Evolutionary conservation across 2,797 vertebrate genomes (phyloP).

Genomic region (Florisuga fusca): DNA sequence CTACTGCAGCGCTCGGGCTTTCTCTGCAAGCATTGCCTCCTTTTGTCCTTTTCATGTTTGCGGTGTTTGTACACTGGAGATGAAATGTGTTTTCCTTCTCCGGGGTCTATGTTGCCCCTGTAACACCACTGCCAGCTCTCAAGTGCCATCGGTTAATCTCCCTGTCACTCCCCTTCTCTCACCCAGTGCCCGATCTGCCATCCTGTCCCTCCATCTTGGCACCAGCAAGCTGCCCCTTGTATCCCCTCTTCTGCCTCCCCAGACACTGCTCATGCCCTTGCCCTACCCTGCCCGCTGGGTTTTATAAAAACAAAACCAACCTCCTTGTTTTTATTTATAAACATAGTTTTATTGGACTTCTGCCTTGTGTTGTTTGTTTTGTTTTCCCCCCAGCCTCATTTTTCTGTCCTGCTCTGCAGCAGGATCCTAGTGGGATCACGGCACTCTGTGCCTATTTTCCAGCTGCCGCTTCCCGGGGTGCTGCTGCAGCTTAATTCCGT

Average conservation of each 20-base stretch:
- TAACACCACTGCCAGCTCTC: background rate
- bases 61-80: background rate
- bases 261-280: background rate
- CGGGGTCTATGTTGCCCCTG: background rate
- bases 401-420: accelerated
- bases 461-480: no score
- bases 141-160: background rate
- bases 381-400: background rate
- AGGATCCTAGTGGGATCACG: accelerated
- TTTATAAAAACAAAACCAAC: constrained; percentile 63
- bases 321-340: constrained; percentile 77
- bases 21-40: background rate
- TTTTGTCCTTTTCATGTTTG: background rate
- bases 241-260: background rate
- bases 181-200: no score
- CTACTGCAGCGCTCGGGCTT: accelerated
- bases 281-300: background rate
- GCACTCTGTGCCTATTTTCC: background rate
- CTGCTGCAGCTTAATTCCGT: background rate
- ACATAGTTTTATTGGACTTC: constrained; percentile 74
- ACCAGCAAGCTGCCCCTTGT: no score
- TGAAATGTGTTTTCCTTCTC: background rate
- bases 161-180: background rate
- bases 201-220: no score
- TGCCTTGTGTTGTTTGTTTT: background rate